Conservation (phyloP, 2,888 invertebrate genomes). For the Leptothorax acervorum region DNA sequence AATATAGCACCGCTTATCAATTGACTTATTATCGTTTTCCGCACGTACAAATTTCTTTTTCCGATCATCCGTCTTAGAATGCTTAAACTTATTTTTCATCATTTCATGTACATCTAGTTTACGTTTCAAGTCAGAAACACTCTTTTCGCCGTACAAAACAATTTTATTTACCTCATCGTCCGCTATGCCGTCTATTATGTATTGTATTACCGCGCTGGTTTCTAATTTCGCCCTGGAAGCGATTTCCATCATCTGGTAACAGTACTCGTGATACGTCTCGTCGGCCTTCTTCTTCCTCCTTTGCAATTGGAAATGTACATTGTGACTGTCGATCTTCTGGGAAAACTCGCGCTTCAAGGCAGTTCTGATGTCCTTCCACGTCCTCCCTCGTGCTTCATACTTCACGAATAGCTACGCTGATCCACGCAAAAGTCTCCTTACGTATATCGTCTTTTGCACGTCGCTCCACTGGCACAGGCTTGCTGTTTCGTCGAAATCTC, state of each 20-base stretch:
- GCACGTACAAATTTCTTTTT: neutral
- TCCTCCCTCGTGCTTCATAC: neutral
- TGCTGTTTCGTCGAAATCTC: conserved; percentile 60
- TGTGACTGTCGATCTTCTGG: conserved; percentile 37
- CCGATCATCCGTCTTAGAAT: neutral
- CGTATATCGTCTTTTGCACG: neutral
- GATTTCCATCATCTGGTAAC: conserved; percentile 58
- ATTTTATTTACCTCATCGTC: conserved; percentile 10
- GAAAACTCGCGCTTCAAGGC: conserved; percentile 44
- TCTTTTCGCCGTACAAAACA: neutral
- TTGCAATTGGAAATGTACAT: conserved; percentile 45
- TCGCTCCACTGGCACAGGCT: neutral
- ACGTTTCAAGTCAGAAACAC: neutral
- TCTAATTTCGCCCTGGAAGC: conserved; percentile 45
- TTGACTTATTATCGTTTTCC: neutral
- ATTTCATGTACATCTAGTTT: neutral
- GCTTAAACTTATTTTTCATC: neutral
- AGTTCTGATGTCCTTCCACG: conserved; percentile 49
- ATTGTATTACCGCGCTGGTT: conserved; percentile 49
- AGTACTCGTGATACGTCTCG: conserved; percentile 55
- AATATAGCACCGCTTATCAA: neutral
- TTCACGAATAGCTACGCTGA: neutral
- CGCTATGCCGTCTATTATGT: conserved; percentile 57
- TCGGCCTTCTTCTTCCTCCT: conserved; percentile 47
- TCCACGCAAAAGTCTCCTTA: neutral